Percentiles rank a stretch among this genome's conserved stretches.
phyloP scores from a whole-genome alignment of 2,113 vertebrate species.

The Proterorhinus semilunaris region DNA sequence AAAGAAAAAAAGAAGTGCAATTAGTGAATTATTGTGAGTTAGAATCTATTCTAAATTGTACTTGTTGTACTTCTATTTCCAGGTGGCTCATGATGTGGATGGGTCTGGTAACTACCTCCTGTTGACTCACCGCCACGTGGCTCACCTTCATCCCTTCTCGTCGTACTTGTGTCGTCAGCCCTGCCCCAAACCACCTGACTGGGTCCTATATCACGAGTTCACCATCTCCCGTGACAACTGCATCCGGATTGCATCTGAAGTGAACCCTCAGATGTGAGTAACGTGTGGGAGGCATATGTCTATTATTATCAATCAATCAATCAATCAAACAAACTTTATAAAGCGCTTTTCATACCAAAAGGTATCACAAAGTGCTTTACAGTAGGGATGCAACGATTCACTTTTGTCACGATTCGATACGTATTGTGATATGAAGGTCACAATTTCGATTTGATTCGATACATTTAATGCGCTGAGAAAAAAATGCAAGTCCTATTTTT shows the following conservation, averaged over 20 bases:
- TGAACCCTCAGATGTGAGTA: conserved; percentile 91
- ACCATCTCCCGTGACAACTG: conserved; percentile 84
- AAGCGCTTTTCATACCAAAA: too few relatives aligned
- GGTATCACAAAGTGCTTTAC: too few relatives aligned
- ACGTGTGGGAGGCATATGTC: neutral
- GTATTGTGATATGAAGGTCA: too few relatives aligned
- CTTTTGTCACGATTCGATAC: too few relatives aligned
- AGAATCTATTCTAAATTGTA: neutral
- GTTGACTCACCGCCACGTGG: conserved; percentile 86
- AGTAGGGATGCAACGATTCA: too few relatives aligned
- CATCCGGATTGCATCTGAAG: conserved; percentile 82
- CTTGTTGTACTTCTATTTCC: conserved; percentile 10
- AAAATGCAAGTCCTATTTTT: too few relatives aligned
- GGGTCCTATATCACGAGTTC: conserved; percentile 90
- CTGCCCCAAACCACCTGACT: conserved; percentile 78
- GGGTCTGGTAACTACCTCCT: conserved; percentile 90
- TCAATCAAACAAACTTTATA: too few relatives aligned
- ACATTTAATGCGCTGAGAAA: too few relatives aligned
- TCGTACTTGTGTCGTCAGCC: conserved; percentile 85
- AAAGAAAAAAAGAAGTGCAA: too few relatives aligned
- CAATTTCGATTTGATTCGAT: too few relatives aligned
- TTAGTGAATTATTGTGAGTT: neutral
- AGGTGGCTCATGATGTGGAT: conserved; percentile 89
- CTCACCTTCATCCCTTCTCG: conserved; percentile 84
- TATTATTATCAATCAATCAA: neutral